Evolutionary conservation across 2,888 invertebrate genomes (phyloP), one percentile per base, ranked within the genome.

Genomic region (Oithona nana): DNA sequence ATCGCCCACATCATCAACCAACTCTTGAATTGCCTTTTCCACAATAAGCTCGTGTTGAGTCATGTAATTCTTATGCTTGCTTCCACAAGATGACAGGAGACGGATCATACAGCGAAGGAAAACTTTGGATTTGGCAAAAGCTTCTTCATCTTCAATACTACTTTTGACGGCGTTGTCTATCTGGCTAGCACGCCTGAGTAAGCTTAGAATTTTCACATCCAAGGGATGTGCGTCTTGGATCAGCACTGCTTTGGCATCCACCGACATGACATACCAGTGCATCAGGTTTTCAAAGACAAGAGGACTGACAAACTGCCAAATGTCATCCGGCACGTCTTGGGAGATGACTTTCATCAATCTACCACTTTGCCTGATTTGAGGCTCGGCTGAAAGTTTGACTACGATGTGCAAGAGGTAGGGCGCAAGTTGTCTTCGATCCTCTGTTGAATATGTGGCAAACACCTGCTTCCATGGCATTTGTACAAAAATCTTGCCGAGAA

Each of bases 401-500:
- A 57, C 28, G 6, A 57, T n/a, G 24, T 57, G 24, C 16, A 29
- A 28, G 1, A 28, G n/a, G 20, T n/a, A 11, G 2, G 57, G 57
- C 16, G 39, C 39, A 16, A 39, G 6, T 11, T 6, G 16, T 39
- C 16, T 6, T 11, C 6, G 8, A 57, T 57, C 28, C 28, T 48
- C 26, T 55, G 28, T 39, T 49, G 58, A 22, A n/a, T n/a, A n/a
- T n/a, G n/a, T n/a, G 16, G 24, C 50, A 26, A 71, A 63, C 6
- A 73, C 68, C 26, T 68, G 67, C 13, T 66, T 71, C 86, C 86
- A 86, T 58, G 79, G 76, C 3, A 86, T 74, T 61, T 79, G 78
- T 64, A 82, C 77, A 68, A 86, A 82, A 20, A 86, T 76, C 66
- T 81, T 79, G 0, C 83, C 83, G 64, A 85, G 72, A 72, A 86